Percentiles rank a stretch among this genome's conserved stretches.
phyloP scores from a whole-genome alignment of 1,140 invertebrate species.

The Whitmania pigra region DNA sequence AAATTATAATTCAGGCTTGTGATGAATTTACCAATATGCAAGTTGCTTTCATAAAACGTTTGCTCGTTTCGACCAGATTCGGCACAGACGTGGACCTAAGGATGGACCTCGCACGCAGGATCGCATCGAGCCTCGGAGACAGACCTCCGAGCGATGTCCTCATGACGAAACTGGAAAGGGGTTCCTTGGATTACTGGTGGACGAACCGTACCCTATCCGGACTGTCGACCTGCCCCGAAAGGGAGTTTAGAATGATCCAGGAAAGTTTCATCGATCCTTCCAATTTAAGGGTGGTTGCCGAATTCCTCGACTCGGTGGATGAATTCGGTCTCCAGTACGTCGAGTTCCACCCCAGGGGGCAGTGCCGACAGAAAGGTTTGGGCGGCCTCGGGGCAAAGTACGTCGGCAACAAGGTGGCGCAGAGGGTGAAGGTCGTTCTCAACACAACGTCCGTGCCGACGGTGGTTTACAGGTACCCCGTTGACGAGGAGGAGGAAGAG shows the following conservation, averaged over 20 bases:
- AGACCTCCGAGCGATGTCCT: neutral
- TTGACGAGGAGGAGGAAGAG: neutral
- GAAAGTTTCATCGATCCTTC: neutral
- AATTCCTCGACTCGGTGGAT: too few species aligned
- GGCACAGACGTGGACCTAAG: neutral
- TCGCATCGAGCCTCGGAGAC: neutral
- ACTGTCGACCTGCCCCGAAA: neutral
- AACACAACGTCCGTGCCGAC: neutral
- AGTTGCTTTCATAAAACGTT: too few species aligned
- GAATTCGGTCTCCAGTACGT: too few species aligned
- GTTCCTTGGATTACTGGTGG: constrained; percentile 2
- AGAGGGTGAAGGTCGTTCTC: neutral
- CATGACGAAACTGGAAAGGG: neutral
- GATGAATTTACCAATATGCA: too few species aligned
- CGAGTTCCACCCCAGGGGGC: neutral
- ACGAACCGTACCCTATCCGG: neutral
- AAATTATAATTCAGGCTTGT: too few species aligned
- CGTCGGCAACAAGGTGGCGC: neutral
- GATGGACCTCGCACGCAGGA: neutral
- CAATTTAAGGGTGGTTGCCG: too few species aligned
- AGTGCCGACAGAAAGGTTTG: neutral
- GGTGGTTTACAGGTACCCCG: neutral
- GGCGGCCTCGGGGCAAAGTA: neutral
- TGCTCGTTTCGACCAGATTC: neutral
- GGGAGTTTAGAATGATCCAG: neutral